Evolutionary conservation across 2,113 vertebrate species (phyloP).

Genomic region (Chlorodrepanis virens): DNA sequence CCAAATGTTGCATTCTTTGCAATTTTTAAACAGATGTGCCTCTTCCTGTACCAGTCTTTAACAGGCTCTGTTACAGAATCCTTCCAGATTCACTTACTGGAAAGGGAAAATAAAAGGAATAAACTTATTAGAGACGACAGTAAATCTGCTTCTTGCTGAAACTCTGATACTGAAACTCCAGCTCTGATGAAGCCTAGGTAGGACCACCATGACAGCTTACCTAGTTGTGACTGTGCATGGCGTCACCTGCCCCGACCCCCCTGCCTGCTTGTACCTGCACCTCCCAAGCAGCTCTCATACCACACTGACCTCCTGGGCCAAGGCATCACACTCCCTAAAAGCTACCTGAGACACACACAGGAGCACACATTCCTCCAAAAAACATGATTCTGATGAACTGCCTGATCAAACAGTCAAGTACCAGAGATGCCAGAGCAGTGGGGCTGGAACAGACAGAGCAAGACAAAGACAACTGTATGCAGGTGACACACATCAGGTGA

Average conservation of each 20-base stretch:
- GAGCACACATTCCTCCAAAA: neutral
- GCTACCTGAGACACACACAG: too few species aligned
- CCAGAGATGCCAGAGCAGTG: neutral
- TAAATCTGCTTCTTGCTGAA: neutral
- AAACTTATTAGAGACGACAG: neutral
- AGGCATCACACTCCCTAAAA: neutral
- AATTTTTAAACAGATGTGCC: neutral
- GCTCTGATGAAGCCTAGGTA: fast-evolving
- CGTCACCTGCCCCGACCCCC: fast-evolving
- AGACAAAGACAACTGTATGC: neutral
- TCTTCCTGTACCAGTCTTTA: neutral
- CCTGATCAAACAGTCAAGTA: neutral
- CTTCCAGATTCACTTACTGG: neutral
- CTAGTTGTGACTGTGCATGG: fast-evolving
- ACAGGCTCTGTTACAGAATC: neutral
- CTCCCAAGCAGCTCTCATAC: neutral
- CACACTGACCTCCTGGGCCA: neutral
- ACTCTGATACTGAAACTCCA: neutral
- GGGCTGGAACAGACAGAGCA: fast-evolving
- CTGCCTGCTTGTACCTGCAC: fast-evolving
- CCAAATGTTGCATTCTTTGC: constrained; percentile 4
- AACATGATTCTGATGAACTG: neutral
- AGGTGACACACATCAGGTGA: neutral
- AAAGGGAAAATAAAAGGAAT: neutral
- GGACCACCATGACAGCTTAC: neutral